phyloP scores from a whole-genome alignment of 2,888 invertebrate genomes.

The Rotaria sp. region DNA sequence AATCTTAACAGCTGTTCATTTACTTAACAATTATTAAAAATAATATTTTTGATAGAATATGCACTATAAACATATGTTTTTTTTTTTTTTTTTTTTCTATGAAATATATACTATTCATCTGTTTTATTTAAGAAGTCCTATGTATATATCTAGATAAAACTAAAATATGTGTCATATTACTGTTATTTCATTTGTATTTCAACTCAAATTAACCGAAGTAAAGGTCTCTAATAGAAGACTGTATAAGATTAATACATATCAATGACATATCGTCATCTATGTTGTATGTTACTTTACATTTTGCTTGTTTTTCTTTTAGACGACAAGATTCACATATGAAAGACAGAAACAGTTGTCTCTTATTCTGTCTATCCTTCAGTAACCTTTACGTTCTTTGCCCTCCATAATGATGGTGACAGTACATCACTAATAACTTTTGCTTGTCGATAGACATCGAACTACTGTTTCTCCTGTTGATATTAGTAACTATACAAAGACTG shows the following conservation, averaged over 20 bases:
- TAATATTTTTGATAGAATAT: neutral
- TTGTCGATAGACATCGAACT: neutral
- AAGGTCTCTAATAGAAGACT: neutral
- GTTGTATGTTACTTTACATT: neutral
- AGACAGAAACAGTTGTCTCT: neutral
- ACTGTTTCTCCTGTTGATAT: neutral
- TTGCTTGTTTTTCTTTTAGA: neutral
- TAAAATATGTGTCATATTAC: neutral
- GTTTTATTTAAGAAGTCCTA: neutral
- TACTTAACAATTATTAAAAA: neutral
- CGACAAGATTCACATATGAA: neutral
- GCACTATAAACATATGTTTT: neutral
- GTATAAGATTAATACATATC: neutral
- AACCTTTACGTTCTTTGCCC: neutral
- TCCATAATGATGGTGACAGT: neutral
- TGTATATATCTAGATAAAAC: neutral
- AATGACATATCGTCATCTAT: neutral
- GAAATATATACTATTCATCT: neutral
- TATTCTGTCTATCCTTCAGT: neutral
- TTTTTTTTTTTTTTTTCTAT: neutral
- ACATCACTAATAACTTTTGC: neutral
- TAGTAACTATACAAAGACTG: neutral
- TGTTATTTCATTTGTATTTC: neutral
- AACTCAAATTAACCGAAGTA: neutral
- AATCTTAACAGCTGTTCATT: neutral